Percentiles rank a stretch among this genome's conserved stretches.
These are phyloP conservation scores for Bimastos eiseni DNA, from an alignment of 2,888 invertebrate genomes.

Conservation along the genomic window DNA sequence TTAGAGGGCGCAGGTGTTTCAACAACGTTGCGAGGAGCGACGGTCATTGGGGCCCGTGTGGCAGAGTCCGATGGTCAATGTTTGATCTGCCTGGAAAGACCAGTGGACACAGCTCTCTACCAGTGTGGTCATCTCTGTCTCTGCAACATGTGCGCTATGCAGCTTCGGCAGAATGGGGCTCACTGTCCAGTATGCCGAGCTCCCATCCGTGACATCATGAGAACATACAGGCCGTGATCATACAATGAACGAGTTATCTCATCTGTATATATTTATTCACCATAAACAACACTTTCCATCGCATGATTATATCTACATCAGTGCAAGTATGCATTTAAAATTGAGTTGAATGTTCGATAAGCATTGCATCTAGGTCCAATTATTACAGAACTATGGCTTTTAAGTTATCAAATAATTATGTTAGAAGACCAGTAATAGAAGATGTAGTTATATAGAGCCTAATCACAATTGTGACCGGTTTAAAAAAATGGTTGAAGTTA, in stretches of 20 bases:
- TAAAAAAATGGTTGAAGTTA: neutral
- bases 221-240: slow-evolving; percentile 49
- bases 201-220: slow-evolving; percentile 59
- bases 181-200: slow-evolving; percentile 61
- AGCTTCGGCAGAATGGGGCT: slow-evolving; percentile 50
- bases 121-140: slow-evolving; percentile 62
- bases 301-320: too few species aligned
- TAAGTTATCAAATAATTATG: too few species aligned
- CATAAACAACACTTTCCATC: too few species aligned
- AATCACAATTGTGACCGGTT: neutral
- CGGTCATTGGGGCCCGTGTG: neutral
- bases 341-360: neutral
- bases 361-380: neutral
- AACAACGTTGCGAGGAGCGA: neutral
- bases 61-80: slow-evolving; percentile 57
- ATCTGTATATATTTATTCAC: neutral
- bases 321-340: neutral
- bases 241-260: neutral
- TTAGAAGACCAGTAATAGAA: too few species aligned
- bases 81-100: slow-evolving; percentile 57
- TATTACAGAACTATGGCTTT: too few species aligned
- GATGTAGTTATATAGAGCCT: too few species aligned
- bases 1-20: neutral
- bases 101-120: slow-evolving; percentile 58
- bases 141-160: slow-evolving; percentile 57